These are phyloP conservation scores for Pseudotriccus pelzelni DNA, from an alignment of 2,797 vertebrate species.

Conservation along the genomic window DNA sequence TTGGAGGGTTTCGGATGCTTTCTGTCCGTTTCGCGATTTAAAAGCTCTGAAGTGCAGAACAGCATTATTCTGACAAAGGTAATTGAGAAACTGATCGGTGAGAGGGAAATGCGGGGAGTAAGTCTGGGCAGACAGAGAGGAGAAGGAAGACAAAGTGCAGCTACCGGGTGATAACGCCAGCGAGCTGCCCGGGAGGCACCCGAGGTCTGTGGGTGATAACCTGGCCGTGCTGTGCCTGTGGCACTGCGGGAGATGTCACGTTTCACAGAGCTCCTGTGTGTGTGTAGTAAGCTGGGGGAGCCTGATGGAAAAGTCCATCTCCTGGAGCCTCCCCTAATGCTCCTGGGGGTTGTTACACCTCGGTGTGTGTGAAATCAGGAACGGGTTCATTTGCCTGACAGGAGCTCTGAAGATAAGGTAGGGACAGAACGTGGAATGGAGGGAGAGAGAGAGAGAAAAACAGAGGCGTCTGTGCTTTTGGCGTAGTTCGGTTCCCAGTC, in stretches of 20 bases:
- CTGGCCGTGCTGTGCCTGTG: not conserved
- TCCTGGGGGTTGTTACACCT: not conserved
- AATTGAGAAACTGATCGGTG: not conserved
- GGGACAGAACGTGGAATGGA: fast-evolving
- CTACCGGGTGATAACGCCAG: not conserved
- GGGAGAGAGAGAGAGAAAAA: not conserved
- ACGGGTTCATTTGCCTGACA: not conserved
- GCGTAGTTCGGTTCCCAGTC: fast-evolving
- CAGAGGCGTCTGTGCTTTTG: not conserved
- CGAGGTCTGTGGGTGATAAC: not conserved
- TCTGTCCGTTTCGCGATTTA: not conserved
- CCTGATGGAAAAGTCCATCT: not conserved
- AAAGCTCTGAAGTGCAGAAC: not conserved
- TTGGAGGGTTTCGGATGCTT: no score
- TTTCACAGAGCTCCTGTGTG: fast-evolving
- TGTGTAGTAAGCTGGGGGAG: not conserved
- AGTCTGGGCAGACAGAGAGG: not conserved
- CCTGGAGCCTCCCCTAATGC: not conserved
- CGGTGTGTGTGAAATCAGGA: not conserved
- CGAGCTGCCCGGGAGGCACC: not conserved
- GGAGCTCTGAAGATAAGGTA: fast-evolving
- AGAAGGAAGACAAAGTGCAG: not conserved
- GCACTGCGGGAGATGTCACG: fast-evolving
- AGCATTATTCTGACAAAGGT: not conserved
- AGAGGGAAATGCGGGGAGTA: not conserved